A percentile compares a stretch with the other conserved stretches of the same genome.
Evolutionary conservation across 2,797 vertebrate genomes (phyloP).

Genomic region (Macrochelys suwanniensis): DNA sequence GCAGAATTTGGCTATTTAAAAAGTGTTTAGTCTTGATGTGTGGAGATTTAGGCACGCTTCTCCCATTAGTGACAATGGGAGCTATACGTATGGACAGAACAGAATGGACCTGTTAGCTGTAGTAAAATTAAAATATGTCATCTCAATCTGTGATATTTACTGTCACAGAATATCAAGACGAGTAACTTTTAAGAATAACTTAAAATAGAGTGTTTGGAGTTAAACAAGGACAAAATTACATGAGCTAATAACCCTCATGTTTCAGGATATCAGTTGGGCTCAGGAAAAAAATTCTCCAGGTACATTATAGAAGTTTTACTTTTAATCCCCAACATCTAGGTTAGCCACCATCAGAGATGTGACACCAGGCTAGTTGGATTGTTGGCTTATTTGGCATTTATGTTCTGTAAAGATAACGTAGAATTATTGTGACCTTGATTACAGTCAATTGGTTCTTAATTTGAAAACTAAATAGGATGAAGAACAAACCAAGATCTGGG

Average conservation of each 20-base stretch:
- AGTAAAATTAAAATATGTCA: neutral
- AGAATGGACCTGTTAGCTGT: neutral
- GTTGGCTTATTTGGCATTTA: neutral
- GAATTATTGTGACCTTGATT: neutral
- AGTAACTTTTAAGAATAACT: neutral
- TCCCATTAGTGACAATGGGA: neutral
- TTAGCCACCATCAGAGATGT: no score
- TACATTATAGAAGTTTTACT: no score
- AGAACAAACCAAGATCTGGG: neutral
- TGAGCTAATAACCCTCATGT: neutral
- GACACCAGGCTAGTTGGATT: neutral
- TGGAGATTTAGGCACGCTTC: neutral
- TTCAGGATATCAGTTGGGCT: neutral
- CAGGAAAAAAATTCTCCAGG: neutral
- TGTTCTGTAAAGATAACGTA: neutral
- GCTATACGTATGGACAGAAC: neutral
- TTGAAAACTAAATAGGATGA: neutral
- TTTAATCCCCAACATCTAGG: no score
- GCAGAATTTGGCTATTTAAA: neutral
- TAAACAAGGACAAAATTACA: neutral
- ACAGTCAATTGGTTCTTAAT: neutral
- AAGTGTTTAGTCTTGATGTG: neutral
- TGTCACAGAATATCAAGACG: neutral
- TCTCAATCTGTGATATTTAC: neutral
- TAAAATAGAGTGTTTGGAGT: neutral